phyloP scores from a whole-genome alignment of 2,113 vertebrate genomes.

The Mellivora capensis region DNA sequence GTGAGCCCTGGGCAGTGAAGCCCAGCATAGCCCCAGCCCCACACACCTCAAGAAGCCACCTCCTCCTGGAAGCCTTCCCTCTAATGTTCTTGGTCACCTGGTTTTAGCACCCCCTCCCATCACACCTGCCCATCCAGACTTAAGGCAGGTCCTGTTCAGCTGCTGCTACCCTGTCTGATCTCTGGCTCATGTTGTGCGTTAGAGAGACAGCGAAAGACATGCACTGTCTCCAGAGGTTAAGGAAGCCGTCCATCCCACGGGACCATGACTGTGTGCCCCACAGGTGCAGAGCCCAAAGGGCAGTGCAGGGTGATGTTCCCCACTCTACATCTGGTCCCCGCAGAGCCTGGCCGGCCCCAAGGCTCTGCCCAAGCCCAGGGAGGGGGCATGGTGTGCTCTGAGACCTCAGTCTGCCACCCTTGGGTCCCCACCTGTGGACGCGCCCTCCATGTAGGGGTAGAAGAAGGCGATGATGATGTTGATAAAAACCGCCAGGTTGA shows the following conservation, averaged over 20 bases:
- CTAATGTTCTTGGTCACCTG: neutral
- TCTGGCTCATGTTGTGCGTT: neutral
- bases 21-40: neutral
- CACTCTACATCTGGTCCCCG: neutral
- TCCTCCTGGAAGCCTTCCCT: neutral
- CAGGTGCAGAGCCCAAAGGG: neutral
- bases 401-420: neutral
- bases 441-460: constrained; percentile 92
- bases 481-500: constrained; percentile 97
- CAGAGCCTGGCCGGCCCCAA: neutral
- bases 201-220: neutral
- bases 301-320: neutral
- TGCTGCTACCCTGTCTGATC: neutral
- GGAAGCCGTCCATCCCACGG: neutral
- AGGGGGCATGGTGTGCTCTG: neutral
- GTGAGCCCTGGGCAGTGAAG: neutral
- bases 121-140: neutral
- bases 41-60: neutral
- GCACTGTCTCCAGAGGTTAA: neutral
- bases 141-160: too few species aligned
- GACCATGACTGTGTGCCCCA: neutral
- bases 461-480: constrained; percentile 99
- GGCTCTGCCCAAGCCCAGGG: neutral
- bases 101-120: neutral
- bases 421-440: constrained; percentile 85